Evolutionary conservation across 92 coral and sea anemone species (phyloP), one percentile per base, ranked within the genome.

Genomic region (Galaxea fascicularis): DNA sequence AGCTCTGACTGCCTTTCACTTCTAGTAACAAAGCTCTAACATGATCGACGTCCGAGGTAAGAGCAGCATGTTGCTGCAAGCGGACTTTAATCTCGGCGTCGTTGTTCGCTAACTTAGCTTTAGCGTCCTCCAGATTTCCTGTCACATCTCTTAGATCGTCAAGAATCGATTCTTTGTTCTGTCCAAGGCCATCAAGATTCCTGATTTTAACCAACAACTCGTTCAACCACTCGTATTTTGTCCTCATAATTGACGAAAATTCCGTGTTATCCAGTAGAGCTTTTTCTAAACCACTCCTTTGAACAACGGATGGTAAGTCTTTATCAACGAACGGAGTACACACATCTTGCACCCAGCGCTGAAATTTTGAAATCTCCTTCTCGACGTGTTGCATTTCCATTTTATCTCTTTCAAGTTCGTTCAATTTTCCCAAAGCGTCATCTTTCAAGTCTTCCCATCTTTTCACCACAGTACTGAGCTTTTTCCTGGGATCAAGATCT

Each of bases 391-490:
- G 35, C 16, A 57, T 54, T 16, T 80, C 54, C 10, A 65, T 62
- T 65, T 82, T 85, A 49, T 89, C 90, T 10, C 82, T 59, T 76
- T 94, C 98, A 8, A 92, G 80, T 22, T 65, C 84, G 29, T 59
- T 62, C 20, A 89, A 71, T 77, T 72, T 85, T 58, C 47, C 75
- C 82, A 79, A 68, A 39, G 92, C 92, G 44, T 60, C 89, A 30
- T 66, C 73, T 73, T 81, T 92, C 26, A 87, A 30, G 10, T 73
- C 87, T 47, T 87, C 88, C 86, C 91, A 90, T 47, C 89, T 90
- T 74, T 64, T 81, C 41, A 85, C 89, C 60, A 94, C 89, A 71
- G 82, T 20, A 1, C 24, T 52, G 20, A 94, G 63, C 86, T 82
- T 87, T 35, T 74, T 77, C 45, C 74, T 80, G n/a, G 98, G 95